Base-by-base conservation (phyloP, 64 coral and sea anemone genomes). In the Catalaphyllia jardinei region DNA sequence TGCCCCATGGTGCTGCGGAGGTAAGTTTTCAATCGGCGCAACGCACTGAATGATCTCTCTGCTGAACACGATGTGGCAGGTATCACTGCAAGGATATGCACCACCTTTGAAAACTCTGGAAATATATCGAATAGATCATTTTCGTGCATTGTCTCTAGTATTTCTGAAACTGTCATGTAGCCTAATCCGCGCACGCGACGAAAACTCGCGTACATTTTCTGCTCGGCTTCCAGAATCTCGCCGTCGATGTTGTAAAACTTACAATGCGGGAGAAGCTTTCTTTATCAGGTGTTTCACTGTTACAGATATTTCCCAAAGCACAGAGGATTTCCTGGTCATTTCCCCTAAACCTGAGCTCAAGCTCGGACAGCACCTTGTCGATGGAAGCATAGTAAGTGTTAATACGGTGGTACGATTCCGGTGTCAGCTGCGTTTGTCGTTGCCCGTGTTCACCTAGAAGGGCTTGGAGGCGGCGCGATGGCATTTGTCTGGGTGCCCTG, bases 41-140 rank as follows among this genome's bases (percentile, higher is more conserved):
- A 52, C 62, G 35, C 62, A 84, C 81, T 84, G 63, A 84, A 69
- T 84, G 63, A 84, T 84, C 63, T 63, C 8, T 84, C 62, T 84
- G 81, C 63, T 13, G 62, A 67, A 71, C 20, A 71, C 20, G 63
- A 85, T 71, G 63, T 85, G 52, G 81, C 81, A 85, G 81, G 81
- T 85, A 71, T 85, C 81, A 85, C 81, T 85, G 62, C 81, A 85
- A 85, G 81, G 62, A 85, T 85, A 71, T 85, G 81, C 9, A 85
- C 81, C 81, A 85, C 81, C 13, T 49, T 85, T 50, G 31, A 49
- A 84, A 71, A 85, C 38, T 52, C 81, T 85, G 62, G 38, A 69
- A 85, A 71, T 10, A 85, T 85, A 71, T 85, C 38, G 6, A 85
- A 85, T 85, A 85, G 81, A 85, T 71, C 81, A 85, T 85, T 85